Conservation (phyloP, 2,113 vertebrate genomes). For the Anhinga anhinga region DNA sequence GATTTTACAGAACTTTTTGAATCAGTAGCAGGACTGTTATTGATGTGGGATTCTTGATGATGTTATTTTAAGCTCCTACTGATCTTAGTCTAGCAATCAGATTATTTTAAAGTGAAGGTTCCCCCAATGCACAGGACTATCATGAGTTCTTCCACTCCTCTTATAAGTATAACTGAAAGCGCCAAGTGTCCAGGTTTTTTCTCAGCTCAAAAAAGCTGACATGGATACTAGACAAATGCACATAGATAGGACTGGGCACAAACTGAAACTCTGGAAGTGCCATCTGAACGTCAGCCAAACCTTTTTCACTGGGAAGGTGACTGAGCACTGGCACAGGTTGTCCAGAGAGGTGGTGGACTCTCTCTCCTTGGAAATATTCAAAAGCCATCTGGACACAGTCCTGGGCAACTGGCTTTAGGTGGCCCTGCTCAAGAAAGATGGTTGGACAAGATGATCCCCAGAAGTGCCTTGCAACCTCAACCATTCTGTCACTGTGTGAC, state of each 20-base stretch:
- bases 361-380: not conserved
- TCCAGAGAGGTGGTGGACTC: not conserved
- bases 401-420: not conserved
- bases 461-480: not conserved
- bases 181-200: not conserved
- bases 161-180: not conserved
- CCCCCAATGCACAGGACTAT: not conserved
- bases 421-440: not conserved
- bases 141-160: not conserved
- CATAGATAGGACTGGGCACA: not conserved
- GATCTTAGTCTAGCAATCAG: not conserved
- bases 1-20: not conserved
- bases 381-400: not conserved
- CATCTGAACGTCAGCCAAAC: not conserved
- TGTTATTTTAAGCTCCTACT: not conserved
- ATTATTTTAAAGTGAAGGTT: not conserved
- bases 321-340: not conserved
- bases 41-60: not conserved
- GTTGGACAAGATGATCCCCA: not conserved
- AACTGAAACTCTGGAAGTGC: not conserved
- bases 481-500: not conserved
- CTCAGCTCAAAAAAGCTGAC: not conserved
- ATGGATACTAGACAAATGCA: not conserved
- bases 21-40: not conserved
- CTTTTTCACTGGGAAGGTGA: not conserved